Conservation (phyloP, 2,113 vertebrate genomes). For the Paracanthobrama guichenoti region DNA sequence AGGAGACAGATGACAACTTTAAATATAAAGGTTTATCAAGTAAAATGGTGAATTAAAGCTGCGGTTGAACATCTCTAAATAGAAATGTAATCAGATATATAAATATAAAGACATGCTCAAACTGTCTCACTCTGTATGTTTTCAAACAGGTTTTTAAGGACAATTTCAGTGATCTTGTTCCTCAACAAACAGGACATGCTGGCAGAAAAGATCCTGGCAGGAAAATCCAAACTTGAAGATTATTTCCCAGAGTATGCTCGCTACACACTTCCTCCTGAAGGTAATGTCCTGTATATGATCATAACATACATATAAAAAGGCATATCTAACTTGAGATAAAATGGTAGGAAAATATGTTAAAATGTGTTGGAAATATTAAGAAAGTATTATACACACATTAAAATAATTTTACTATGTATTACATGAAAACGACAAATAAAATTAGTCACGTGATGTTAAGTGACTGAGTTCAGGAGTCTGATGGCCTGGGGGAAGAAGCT, state of each 20-base stretch:
- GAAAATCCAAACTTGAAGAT: conserved; percentile 98
- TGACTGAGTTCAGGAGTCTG: too few relatives aligned
- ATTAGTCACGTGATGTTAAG: too few relatives aligned
- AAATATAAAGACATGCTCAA: background rate
- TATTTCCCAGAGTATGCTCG: conserved; percentile 94
- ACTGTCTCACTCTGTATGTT: conserved; percentile 12
- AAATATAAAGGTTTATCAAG: background rate
- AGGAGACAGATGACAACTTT: background rate
- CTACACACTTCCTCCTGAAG: conserved; percentile 89
- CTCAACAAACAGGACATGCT: conserved; percentile 98
- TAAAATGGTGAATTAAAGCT: background rate
- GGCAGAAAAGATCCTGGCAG: conserved; percentile 96
- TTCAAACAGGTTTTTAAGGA: conserved; percentile 88
- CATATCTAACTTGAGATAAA: too few relatives aligned
- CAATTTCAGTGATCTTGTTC: conserved; percentile 97
- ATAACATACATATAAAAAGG: background rate
- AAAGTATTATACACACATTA: too few relatives aligned
- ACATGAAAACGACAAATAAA: too few relatives aligned
- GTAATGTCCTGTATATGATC: conserved; percentile 64
- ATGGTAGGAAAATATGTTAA: too few relatives aligned
- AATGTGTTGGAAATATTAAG: too few relatives aligned
- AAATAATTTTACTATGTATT: too few relatives aligned
- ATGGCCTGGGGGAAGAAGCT: too few relatives aligned
- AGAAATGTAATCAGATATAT: background rate
- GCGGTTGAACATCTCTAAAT: background rate